Evolutionary conservation across 2,797 vertebrate genomes (phyloP), one percentile per base, ranked within the genome.

Genomic region (Phataginus tricuspis): DNA sequence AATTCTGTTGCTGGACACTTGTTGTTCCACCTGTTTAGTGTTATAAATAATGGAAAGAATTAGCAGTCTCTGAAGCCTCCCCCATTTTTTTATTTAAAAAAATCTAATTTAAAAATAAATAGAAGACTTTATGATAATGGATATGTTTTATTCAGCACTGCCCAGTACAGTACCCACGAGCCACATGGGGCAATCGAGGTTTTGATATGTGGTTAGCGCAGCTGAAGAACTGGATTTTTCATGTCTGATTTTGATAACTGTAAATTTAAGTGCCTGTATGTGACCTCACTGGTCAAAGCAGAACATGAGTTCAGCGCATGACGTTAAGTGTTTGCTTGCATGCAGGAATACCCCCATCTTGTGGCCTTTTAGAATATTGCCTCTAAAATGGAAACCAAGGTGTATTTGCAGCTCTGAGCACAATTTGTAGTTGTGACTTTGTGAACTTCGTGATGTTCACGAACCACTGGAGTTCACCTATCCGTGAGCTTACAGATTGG

Each of bases 291-390:
- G 8, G 16, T 87, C 53, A 86, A 64, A 61, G 27, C 12, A 34
- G 55, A 86, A 37, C 1, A 61, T 80, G 57, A 23, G 45, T 10
- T 74, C 7, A 34, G 6, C 4, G 18, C 4, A 15, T 19, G 13
- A 5, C 57, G 72, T 69, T 69, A 59, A 79, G 23, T 34, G 42
- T 57, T 68, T 71, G 34, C 21, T 96, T 96, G 0, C 19, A 45
- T 87, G 97, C 31, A 85, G 63, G 19, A 95, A 92, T 83, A 97
- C 1, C 64, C 8, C 97, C 97, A 98, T 92, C 97, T 97, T 94
- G 97, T 98, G 97, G 97, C 7, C 82, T 53, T 8, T 66, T 49
- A 57, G 55, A 92, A 86, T 91, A 97, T 79, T 96, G 53, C 90
- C 37, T 79, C n/a, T 25, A 53, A 72, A 88, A 61, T 68, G 55